Evolutionary conservation across 1,140 invertebrate species (phyloP).

Genomic region (Notospermus geniculatus): DNA sequence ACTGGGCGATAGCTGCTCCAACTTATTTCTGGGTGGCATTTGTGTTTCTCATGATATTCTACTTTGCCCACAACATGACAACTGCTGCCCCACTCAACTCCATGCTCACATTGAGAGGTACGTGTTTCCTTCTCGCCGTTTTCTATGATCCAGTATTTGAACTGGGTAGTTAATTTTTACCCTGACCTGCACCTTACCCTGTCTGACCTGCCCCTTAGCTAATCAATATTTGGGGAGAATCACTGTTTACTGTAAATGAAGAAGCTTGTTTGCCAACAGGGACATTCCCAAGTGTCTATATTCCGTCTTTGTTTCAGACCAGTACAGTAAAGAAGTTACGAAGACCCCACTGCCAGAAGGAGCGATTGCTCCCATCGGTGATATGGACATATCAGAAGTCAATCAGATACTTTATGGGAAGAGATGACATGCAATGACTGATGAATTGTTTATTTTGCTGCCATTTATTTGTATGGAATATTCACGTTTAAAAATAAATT

Average conservation of each 20-base stretch:
- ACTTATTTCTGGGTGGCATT: constrained; percentile 72
- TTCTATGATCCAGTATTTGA: too few species aligned
- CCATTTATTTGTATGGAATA: too few species aligned
- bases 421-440: not conserved
- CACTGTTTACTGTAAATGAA: not conserved
- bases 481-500: too few species aligned
- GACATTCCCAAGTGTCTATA: not conserved
- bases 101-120: constrained; percentile 70
- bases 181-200: too few species aligned
- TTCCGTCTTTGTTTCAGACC: not conserved
- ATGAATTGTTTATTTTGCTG: too few species aligned
- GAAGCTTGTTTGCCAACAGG: not conserved
- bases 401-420: constrained; percentile 59
- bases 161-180: too few species aligned
- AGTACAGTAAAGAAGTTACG: constrained; percentile 13
- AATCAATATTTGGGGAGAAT: not conserved
- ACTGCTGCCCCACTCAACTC: constrained; percentile 72
- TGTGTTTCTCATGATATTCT: constrained; percentile 75
- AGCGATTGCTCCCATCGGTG: constrained; percentile 62
- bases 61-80: constrained; percentile 77
- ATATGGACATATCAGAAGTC: constrained; percentile 63
- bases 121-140: too few species aligned
- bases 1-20: constrained; percentile 84
- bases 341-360: constrained; percentile 25
- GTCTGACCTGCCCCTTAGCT: too few species aligned